phyloP scores from a whole-genome alignment of 1,140 invertebrate genomes.

The Lasioglossum albipes region DNA sequence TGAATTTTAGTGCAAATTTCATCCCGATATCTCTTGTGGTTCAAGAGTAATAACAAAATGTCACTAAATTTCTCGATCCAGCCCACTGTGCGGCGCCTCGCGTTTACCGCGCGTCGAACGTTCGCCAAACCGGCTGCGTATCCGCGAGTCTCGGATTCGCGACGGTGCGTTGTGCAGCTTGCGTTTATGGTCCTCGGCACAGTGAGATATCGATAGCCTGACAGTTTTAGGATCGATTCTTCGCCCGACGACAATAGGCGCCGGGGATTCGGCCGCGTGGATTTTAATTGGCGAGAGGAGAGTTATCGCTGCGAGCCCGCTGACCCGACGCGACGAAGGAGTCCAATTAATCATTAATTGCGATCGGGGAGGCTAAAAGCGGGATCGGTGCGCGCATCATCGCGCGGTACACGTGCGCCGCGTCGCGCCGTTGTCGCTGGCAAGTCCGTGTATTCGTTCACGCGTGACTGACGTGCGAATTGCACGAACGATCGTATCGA shows the following conservation, averaged over 20 bases:
- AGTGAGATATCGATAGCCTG: conserved; percentile 15
- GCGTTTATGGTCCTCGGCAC: not conserved
- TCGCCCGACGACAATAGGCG: not conserved
- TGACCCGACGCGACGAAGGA: not conserved
- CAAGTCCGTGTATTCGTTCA: conserved; percentile 57
- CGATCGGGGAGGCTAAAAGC: not conserved
- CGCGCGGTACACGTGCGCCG: conserved; percentile 15
- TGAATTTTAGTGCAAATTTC: too few species aligned
- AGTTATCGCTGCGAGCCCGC: not conserved
- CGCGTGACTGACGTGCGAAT: conserved; percentile 75
- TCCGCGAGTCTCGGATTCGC: conserved; percentile 3
- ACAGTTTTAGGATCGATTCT: conserved; percentile 8
- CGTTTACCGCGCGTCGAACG: not conserved
- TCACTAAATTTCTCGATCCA: too few species aligned
- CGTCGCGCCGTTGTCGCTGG: conserved; percentile 12
- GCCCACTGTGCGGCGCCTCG: not conserved
- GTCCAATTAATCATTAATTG: conserved; percentile 13
- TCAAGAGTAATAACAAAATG: too few species aligned
- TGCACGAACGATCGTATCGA: conserved; percentile 70
- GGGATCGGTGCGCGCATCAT: conserved; percentile 31
- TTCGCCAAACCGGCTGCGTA: not conserved
- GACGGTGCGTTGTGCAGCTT: not conserved
- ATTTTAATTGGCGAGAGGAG: not conserved
- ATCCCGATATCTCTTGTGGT: too few species aligned
- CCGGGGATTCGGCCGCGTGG: not conserved